phyloP scores from a whole-genome alignment of 2,797 vertebrate species.

The Heliangelus exortis region DNA sequence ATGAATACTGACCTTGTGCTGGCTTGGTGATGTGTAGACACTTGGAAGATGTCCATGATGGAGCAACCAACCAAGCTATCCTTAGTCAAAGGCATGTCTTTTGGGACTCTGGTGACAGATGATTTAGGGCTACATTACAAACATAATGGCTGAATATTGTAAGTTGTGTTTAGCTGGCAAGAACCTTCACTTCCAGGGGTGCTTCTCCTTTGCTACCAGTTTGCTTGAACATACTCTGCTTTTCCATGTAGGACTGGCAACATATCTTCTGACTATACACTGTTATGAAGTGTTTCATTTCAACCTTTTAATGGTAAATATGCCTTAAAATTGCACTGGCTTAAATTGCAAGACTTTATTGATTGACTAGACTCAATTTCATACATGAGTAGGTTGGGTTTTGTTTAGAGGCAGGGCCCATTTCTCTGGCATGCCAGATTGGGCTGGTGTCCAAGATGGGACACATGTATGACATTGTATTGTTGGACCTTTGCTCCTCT shows the following conservation, averaged over 20 bases:
- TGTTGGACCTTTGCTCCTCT: background rate
- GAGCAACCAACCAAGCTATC: background rate
- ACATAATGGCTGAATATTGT: background rate
- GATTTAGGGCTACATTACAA: background rate
- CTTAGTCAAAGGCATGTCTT: background rate
- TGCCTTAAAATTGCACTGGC: background rate
- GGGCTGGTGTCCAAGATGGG: background rate
- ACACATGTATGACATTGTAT: background rate
- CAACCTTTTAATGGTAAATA: background rate
- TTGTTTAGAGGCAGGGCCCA: background rate
- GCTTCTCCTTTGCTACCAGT: background rate
- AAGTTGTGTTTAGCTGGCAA: background rate
- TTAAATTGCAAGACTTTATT: background rate
- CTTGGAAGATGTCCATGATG: background rate
- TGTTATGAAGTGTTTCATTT: background rate
- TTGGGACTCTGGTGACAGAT: background rate
- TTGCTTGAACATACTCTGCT: background rate
- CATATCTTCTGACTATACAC: background rate
- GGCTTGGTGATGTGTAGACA: background rate
- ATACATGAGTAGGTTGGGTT: background rate
- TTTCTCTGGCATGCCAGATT: background rate
- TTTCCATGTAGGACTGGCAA: background rate
- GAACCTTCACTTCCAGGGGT: background rate
- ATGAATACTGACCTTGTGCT: background rate
- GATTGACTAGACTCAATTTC: conserved; percentile 14